These are phyloP conservation scores for Hydropotes inermis DNA, from an alignment of 2,113 vertebrate species.

Conservation along the genomic window DNA sequence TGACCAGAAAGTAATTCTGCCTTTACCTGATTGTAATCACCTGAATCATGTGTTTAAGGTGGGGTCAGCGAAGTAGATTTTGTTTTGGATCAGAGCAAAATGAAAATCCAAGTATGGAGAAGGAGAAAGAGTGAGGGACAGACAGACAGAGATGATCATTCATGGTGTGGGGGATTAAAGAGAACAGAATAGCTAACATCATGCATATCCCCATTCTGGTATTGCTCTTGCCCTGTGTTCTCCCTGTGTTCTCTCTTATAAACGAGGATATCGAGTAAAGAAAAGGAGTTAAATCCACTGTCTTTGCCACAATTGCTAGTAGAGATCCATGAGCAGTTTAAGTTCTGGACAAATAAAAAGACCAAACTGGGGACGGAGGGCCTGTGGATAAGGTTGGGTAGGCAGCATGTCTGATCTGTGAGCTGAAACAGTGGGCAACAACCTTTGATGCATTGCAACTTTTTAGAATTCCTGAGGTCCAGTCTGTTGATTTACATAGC, in stretches of 20 bases:
- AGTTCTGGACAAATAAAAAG: constrained; percentile 56
- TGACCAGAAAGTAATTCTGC: constrained; percentile 18
- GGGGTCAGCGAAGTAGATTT: neutral
- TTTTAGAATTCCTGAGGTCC: neutral
- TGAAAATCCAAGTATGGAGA: constrained; percentile 15
- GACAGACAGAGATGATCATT: neutral
- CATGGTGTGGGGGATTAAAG: neutral
- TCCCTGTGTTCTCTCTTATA: constrained; percentile 42
- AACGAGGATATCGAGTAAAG: constrained; percentile 71
- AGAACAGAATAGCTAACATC: neutral
- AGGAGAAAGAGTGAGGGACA: neutral
- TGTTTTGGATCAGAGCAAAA: constrained; percentile 40
- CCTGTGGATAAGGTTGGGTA: neutral
- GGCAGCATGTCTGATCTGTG: neutral
- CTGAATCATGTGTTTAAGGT: neutral
- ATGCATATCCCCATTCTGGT: constrained; percentile 30
- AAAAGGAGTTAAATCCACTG: constrained; percentile 78
- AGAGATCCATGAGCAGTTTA: constrained; percentile 74
- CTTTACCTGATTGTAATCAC: neutral
- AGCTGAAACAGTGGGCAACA: neutral
- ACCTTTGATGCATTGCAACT: neutral
- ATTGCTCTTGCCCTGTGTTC: constrained; percentile 72
- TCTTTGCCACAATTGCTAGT: constrained; percentile 64
- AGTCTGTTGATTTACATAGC: neutral
- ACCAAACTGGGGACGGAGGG: neutral